Evolutionary conservation across 2,888 invertebrate genomes (phyloP).

Genomic region (Zeuzera pyrina): DNA sequence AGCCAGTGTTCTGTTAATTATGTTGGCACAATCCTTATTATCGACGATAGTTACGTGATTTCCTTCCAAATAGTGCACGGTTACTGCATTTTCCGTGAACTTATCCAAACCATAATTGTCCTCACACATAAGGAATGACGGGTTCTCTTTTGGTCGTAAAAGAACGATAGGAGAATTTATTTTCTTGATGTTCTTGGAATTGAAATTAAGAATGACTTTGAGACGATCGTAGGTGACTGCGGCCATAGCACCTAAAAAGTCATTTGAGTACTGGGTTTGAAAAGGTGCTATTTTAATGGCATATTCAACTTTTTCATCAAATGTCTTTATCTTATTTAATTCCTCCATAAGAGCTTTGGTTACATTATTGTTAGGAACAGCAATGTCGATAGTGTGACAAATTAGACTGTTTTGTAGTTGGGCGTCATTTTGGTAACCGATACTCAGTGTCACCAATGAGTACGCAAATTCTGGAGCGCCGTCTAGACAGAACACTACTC

Average conservation of each 20-base stretch:
- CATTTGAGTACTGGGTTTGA: conserved; percentile 45
- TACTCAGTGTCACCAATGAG: conserved; percentile 60
- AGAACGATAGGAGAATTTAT: conserved; percentile 74
- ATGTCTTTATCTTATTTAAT: conserved; percentile 65
- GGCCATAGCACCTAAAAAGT: conserved; percentile 37
- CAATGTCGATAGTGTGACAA: conserved; percentile 66
- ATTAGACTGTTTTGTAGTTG: conserved; percentile 74
- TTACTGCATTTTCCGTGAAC: conserved; percentile 69
- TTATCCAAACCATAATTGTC: conserved; percentile 79
- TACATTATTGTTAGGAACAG: conserved; percentile 52
- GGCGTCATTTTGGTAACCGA: conserved; percentile 49
- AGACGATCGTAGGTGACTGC: conserved; percentile 62
- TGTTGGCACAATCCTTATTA: conserved; percentile 74
- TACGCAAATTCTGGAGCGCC: conserved; percentile 83
- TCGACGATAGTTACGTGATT: conserved; percentile 81
- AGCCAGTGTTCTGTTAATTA: conserved; percentile 67
- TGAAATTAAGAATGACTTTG: conserved; percentile 62
- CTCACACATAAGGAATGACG: conserved; percentile 62
- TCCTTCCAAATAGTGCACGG: conserved; percentile 78
- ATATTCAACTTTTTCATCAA: conserved; percentile 70
- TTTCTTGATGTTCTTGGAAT: conserved; percentile 52
- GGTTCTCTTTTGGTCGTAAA: conserved; percentile 75
- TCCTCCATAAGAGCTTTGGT: conserved; percentile 44
- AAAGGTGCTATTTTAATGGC: conserved; percentile 48
- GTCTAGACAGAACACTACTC: conserved; percentile 82